These are phyloP conservation scores for Anoura caudifer DNA, from an alignment of 2,113 vertebrate genomes.

Conservation along the genomic window DNA sequence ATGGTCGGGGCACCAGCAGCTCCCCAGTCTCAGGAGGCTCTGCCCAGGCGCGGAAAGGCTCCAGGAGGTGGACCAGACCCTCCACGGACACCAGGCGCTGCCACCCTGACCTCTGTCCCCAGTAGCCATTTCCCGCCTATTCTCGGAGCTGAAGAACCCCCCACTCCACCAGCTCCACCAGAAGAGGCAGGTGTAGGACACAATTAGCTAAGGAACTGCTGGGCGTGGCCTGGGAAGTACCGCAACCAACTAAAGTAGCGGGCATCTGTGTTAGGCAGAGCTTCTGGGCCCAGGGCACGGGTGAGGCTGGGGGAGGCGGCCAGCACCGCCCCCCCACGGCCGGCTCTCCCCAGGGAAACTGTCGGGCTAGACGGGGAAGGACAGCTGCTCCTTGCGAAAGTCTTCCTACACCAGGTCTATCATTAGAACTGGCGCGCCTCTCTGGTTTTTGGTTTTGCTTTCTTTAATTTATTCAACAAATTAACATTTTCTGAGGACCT, in stretches of 20 bases:
- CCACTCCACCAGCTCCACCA: not conserved
- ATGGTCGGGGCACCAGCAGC: not conserved
- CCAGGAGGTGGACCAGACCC: not conserved
- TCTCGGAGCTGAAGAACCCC: not conserved
- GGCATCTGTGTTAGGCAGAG: not conserved
- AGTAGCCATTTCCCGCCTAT: not conserved
- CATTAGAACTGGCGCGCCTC: not conserved
- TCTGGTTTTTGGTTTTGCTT: not conserved
- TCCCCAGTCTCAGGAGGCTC: not conserved
- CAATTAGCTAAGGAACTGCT: conserved; percentile 10
- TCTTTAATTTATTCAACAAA: not conserved
- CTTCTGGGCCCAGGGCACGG: not conserved
- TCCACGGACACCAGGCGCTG: not conserved
- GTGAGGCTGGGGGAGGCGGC: not conserved
- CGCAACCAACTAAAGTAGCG: conserved; percentile 22
- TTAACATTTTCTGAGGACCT: not conserved
- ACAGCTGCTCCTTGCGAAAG: accelerated
- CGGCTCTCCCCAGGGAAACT: not conserved
- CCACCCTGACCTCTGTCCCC: not conserved
- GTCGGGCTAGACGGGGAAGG: not conserved
- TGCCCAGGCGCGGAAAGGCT: not conserved
- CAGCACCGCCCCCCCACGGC: not conserved
- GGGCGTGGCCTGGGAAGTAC: not conserved
- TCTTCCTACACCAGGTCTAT: not conserved
- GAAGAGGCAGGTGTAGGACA: conserved; percentile 13